Evolutionary conservation across 2,888 invertebrate genomes (phyloP), one percentile per base, ranked within the genome.

Genomic region (Pheosia gnoma): DNA sequence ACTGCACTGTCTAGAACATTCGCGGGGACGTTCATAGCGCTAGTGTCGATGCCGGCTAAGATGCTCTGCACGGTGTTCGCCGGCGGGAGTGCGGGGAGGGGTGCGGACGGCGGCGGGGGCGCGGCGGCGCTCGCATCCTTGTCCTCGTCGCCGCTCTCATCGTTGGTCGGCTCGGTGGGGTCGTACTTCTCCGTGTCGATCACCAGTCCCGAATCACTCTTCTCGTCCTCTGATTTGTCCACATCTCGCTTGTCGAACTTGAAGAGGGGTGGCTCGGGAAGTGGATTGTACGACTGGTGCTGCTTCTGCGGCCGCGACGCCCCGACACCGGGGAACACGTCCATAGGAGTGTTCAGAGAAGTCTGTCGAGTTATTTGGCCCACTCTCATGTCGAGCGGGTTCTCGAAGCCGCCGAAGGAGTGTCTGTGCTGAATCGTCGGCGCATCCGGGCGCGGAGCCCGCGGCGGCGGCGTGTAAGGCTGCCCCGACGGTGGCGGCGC

Each of bases 141-240:
- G 4, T 82, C 85, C 11, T 86, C 88, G 1, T 83, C 87, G 60
- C 83, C 84, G 66, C 85, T 84, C 54, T 86, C 86, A 66, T 91
- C 93, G 70, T 84, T 76, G 0, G 94, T 94, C 13, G 94, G 94
- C 66, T 94, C 94, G 8, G 93, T 94, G 9, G 95, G 95, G 71
- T 95, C 95, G 75, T 95, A 95, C 71, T 94, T 94, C 55, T 94
- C 94, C 0, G 92, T 90, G 75, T 94, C 95, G 54, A 95, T 95
- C 45, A 95, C 93, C 74, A 95, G 89, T 57, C 94, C 95, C 0
- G 92, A 84, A 72, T 95, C 95, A 75, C 94, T 94, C 58, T 87
- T 89, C 62, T 95, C 95, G 62, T 94, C 94, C 68, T 94, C 94
- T 0, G 91, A 90, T 56, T 82, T 84, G 7, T 89, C 87, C 0